A percentile compares a stretch with the other conserved stretches of the same genome.
Evolutionary conservation across 2,113 vertebrate genomes (phyloP).

Genomic region (Pipra filicauda): DNA sequence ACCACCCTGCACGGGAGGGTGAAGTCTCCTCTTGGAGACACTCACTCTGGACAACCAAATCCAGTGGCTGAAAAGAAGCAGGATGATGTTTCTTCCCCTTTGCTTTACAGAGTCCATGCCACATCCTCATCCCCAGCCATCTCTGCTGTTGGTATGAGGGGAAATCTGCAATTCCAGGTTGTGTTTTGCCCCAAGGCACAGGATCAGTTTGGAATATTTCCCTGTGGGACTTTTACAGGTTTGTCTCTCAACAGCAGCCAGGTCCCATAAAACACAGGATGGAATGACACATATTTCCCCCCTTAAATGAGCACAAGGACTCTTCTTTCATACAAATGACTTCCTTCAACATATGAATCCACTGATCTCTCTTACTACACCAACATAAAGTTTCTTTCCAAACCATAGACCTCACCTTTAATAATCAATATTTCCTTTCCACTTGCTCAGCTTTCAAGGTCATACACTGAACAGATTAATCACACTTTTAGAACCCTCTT

Average conservation of each 20-base stretch:
- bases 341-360: not conserved
- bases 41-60: not conserved
- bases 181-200: not conserved
- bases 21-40: not conserved
- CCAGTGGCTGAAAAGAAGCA: not conserved
- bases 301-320: not conserved
- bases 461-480: constrained; percentile 30
- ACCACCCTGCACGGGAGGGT: not conserved
- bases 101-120: not conserved
- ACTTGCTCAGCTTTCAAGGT: constrained; percentile 53
- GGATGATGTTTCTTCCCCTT: not conserved
- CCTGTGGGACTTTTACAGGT: not conserved
- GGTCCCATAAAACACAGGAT: constrained; percentile 14
- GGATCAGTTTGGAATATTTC: not conserved
- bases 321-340: constrained; percentile 24
- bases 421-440: constrained; percentile 52
- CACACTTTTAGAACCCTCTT: constrained; percentile 19
- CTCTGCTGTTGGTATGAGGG: not conserved
- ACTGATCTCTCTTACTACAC: constrained; percentile 1
- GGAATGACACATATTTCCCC: constrained; percentile 5
- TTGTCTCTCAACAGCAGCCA: constrained; percentile 21
- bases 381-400: constrained; percentile 8
- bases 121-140: not conserved
- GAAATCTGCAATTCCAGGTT: not conserved
- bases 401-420: constrained; percentile 46